Evolutionary conservation across 2,113 vertebrate genomes (phyloP).

Genomic region (Eudyptes chrysolophus): DNA sequence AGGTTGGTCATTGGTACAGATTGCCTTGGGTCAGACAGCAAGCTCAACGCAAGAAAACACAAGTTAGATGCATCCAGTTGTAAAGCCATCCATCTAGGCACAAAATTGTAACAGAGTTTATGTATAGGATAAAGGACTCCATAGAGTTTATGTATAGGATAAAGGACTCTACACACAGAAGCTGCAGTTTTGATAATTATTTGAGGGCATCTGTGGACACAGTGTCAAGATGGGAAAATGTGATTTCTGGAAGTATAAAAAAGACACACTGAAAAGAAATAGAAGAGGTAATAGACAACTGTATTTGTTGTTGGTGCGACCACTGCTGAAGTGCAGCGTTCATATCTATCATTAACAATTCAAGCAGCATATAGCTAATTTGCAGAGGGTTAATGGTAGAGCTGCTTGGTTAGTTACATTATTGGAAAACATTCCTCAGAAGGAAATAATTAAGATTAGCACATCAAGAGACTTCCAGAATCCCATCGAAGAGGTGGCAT

Average conservation of each 20-base stretch:
- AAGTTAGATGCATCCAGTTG: neutral
- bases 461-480: conserved; percentile 5
- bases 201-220: neutral
- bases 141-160: no score
- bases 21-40: neutral
- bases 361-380: neutral
- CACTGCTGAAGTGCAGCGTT: neutral
- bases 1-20: neutral
- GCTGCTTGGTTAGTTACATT: neutral
- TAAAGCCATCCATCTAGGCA: neutral
- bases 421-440: neutral
- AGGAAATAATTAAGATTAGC: conserved; percentile 24
- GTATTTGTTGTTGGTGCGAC: neutral
- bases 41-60: neutral
- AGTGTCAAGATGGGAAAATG: neutral
- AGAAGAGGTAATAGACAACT: neutral
- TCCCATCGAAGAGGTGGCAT: neutral
- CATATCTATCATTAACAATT: neutral
- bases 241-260: neutral
- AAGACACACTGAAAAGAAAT: neutral
- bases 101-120: neutral
- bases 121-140: neutral
- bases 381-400: neutral
- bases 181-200: neutral
- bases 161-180: neutral